These are phyloP conservation scores for Aleiodes sp. DNA, from an alignment of 1,140 invertebrate species.

Conservation along the genomic window DNA sequence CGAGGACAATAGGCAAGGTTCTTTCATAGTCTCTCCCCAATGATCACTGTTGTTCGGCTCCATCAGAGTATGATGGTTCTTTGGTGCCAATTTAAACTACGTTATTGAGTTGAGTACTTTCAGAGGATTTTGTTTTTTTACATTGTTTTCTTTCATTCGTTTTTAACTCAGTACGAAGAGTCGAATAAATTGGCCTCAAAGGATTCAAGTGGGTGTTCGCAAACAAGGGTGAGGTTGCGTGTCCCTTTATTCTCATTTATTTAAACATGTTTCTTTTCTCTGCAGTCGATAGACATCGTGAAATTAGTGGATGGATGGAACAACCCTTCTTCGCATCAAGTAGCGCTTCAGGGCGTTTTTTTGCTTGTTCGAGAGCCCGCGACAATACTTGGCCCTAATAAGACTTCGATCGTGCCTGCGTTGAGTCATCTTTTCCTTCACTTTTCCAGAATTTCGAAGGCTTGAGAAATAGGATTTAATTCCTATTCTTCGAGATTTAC, in stretches of 20 bases:
- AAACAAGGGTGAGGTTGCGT: not conserved
- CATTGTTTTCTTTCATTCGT: conserved; percentile 9
- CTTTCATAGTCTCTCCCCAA: too few species aligned
- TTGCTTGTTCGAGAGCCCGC: conserved; percentile 17
- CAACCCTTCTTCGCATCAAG: not conserved
- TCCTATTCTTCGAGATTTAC: too few species aligned
- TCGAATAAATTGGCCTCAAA: conserved; percentile 15
- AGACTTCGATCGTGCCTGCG: conserved; percentile 52
- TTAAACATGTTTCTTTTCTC: not conserved
- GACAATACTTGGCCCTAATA: conserved; percentile 60
- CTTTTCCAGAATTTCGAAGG: too few species aligned
- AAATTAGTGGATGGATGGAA: not conserved
- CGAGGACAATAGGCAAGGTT: not conserved
- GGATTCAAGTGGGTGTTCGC: conserved; percentile 3
- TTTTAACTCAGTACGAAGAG: too few species aligned
- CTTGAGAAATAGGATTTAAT: too few species aligned
- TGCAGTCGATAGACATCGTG: not conserved
- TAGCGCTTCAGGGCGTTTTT: not conserved
- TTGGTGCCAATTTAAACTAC: not conserved
- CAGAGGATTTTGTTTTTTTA: not conserved
- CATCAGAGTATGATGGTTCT: too few species aligned
- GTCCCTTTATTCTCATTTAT: not conserved
- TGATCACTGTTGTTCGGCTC: too few species aligned
- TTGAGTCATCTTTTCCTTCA: conserved; percentile 18
- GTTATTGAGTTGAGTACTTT: not conserved